Conservation (phyloP, 2,113 vertebrate species). For the Pluvianellus socialis region DNA sequence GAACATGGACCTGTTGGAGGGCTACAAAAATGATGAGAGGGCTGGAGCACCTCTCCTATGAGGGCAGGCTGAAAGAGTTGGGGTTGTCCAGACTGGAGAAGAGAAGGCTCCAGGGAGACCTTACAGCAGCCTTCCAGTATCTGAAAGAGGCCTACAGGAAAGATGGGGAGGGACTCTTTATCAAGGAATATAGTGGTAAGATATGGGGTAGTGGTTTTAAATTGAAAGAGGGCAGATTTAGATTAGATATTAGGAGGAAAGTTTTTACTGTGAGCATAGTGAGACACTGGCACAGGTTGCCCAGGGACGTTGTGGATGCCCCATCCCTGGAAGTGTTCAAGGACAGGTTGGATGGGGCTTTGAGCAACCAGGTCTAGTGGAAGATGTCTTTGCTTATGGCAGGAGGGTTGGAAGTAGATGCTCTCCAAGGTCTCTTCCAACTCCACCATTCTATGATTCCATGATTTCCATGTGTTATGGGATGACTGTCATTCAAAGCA, state of each 20-base stretch:
- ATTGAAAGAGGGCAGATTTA: neutral
- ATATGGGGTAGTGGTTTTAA: neutral
- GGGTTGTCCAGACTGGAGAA: neutral
- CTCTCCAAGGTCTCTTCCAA: neutral
- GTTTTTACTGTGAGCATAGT: neutral
- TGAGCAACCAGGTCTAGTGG: neutral
- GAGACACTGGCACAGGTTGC: neutral
- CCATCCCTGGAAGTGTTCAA: neutral
- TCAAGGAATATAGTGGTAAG: neutral
- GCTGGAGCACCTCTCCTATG: neutral
- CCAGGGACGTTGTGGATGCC: neutral
- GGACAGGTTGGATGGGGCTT: neutral
- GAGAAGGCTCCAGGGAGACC: neutral
- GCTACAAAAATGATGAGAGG: neutral
- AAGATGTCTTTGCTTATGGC: neutral
- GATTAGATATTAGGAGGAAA: neutral
- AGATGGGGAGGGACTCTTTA: neutral
- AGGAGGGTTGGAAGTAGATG: neutral
- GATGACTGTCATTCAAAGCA: neutral
- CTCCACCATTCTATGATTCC: neutral
- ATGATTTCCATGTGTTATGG: neutral
- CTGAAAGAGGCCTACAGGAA: neutral
- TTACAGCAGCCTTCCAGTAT: neutral
- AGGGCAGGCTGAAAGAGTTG: neutral
- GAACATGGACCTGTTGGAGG: neutral